Conservation (phyloP, 2,113 vertebrate genomes). For the Ctenomys sociabilis region DNA sequence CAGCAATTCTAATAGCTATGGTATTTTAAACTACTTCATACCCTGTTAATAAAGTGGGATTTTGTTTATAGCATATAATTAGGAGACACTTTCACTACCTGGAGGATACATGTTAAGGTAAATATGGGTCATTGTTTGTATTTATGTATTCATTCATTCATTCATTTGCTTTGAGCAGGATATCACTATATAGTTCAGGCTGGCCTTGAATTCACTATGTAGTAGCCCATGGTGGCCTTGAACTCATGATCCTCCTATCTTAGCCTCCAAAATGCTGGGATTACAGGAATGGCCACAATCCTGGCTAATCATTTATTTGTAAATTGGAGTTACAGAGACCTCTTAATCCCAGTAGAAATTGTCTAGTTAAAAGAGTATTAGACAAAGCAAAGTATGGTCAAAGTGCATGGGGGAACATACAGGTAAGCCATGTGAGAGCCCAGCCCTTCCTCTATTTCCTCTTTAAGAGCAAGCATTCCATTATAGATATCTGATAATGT, state of each 20-base stretch:
- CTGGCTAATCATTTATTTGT: background rate
- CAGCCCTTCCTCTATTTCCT: background rate
- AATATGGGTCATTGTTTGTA: background rate
- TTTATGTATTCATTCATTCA: background rate
- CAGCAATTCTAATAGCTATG: background rate
- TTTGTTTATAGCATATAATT: background rate
- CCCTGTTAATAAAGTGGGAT: background rate
- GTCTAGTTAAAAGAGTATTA: background rate
- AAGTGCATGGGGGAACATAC: conserved; percentile 1
- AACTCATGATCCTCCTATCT: background rate
- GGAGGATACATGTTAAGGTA: background rate
- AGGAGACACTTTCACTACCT: background rate
- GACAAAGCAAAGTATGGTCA: background rate
- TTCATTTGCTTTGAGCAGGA: background rate
- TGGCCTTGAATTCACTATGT: background rate
- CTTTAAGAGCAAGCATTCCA: background rate
- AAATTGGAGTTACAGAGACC: background rate
- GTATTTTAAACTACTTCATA: conserved; percentile 21
- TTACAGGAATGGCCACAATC: background rate
- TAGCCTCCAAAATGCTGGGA: background rate
- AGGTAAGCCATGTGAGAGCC: background rate
- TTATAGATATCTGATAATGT: conserved; percentile 8
- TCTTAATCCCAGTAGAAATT: background rate
- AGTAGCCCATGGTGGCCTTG: background rate
- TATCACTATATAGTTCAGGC: background rate